These are phyloP conservation scores for Hybos culiciformis DNA, from an alignment of 2,888 invertebrate species.

Conservation along the genomic window DNA sequence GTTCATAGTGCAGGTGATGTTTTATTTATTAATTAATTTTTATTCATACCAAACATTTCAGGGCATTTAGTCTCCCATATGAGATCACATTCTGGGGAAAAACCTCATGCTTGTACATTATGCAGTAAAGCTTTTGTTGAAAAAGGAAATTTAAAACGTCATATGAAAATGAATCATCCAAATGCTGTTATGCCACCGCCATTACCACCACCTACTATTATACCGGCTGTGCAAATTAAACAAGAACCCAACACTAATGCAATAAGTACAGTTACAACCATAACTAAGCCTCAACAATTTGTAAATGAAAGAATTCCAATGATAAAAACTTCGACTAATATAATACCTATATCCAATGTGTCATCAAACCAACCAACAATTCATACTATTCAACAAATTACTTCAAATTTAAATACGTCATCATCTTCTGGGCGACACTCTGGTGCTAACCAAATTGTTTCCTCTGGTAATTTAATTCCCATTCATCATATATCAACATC, in stretches of 20 bases:
- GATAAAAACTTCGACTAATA: constrained; percentile 11
- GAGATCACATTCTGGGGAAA: constrained; percentile 56
- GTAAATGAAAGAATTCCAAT: constrained; percentile 12
- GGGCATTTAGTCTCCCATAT: constrained; percentile 68
- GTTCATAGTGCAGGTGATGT: too few species aligned
- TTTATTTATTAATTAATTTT: constrained; percentile 14
- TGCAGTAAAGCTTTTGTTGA: constrained; percentile 70
- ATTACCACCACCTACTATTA: constrained; percentile 32
- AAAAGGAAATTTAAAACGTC: constrained; percentile 62
- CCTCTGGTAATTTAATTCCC: too few species aligned
- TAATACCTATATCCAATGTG: constrained; percentile 17
- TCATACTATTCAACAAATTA: constrained; percentile 36
- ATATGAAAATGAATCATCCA: constrained; percentile 54
- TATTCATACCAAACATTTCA: constrained; percentile 20
- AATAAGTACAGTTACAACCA: constrained; percentile 1
- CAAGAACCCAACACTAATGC: background rate
- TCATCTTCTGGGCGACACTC: constrained; percentile 20
- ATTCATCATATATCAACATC: too few species aligned
- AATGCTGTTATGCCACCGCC: constrained; percentile 38
- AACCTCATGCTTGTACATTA: constrained; percentile 47
- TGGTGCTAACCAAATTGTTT: constrained; percentile 26
- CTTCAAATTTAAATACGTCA: constrained; percentile 24
- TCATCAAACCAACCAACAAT: constrained; percentile 34
- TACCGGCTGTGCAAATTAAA: too few species aligned
- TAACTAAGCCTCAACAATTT: constrained; percentile 9